Evolutionary conservation across 2,888 invertebrate species (phyloP).

Genomic region (Nasonovia ribisnigri): DNA sequence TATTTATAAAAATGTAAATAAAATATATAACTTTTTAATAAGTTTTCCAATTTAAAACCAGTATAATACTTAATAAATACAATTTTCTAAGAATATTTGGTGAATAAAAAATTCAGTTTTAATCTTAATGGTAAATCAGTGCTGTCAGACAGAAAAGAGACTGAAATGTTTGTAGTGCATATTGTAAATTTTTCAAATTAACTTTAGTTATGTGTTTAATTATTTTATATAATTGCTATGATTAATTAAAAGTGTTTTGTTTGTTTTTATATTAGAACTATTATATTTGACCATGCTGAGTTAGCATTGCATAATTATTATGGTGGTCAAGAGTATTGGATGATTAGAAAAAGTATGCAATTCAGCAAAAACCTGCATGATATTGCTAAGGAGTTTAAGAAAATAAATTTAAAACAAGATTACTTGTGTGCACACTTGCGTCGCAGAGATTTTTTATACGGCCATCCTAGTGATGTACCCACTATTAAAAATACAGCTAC

Average conservation of each 20-base stretch:
- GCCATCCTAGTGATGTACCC: constrained; percentile 82
- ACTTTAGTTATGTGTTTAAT: not conserved
- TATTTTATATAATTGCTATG: not conserved
- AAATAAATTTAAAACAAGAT: constrained; percentile 70
- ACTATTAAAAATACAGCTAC: constrained; percentile 81
- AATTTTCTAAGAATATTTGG: not conserved
- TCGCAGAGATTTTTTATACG: constrained; percentile 86
- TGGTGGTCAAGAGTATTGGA: constrained; percentile 87
- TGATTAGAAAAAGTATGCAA: constrained; percentile 89
- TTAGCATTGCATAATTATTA: constrained; percentile 89
- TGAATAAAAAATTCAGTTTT: not conserved
- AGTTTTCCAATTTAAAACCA: not conserved
- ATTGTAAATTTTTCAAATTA: not conserved
- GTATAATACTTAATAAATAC: not conserved
- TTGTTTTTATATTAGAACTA: constrained; percentile 72
- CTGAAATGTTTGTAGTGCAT: not conserved
- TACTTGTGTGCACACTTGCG: constrained; percentile 90
- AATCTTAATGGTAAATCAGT: not conserved
- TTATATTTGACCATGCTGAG: constrained; percentile 86
- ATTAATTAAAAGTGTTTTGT: not conserved
- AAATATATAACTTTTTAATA: not conserved
- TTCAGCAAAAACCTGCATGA: constrained; percentile 80
- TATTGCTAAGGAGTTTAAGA: constrained; percentile 79
- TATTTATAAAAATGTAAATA: not conserved
- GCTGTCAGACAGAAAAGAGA: not conserved